These are phyloP conservation scores for Drosophila demipolita DNA, from an alignment of 2,888 invertebrate species.

Conservation along the genomic window DNA sequence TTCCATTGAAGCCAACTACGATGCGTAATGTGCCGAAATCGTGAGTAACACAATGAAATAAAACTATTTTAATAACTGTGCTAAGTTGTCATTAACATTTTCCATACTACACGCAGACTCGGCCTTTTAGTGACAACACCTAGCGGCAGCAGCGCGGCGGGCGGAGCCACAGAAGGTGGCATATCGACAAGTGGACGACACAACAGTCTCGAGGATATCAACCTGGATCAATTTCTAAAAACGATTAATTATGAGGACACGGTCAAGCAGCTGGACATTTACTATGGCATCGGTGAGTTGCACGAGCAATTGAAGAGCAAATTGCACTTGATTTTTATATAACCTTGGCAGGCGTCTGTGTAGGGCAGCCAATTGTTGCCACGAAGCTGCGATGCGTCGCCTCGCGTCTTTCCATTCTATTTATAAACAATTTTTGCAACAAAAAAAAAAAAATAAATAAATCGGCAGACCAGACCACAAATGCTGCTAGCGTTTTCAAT, in stretches of 20 bases:
- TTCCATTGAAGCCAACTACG: conserved; percentile 38
- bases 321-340: conserved; percentile 53
- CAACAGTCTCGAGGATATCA: conserved; percentile 91
- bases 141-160: conserved; percentile 64
- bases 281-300: conserved; percentile 94
- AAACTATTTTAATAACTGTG: not conserved
- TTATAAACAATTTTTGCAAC: conserved; percentile 56
- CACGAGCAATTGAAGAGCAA: conserved; percentile 1
- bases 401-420: conserved; percentile 45
- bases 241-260: conserved; percentile 95
- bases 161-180: conserved; percentile 57
- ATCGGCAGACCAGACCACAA: conserved; percentile 32
- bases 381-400: conserved; percentile 26
- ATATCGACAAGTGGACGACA: conserved; percentile 84
- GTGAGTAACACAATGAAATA: conserved; percentile 48
- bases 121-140: conserved; percentile 73
- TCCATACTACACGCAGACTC: conserved; percentile 54
- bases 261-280: conserved; percentile 95
- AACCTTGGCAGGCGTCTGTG: conserved; percentile 63
- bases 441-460: conserved; percentile 34
- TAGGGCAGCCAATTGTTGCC: conserved; percentile 66
- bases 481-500: conserved; percentile 8
- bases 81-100: conserved; percentile 2
- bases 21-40: conserved; percentile 82
- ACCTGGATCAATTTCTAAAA: conserved; percentile 92